A percentile compares a stretch with the other conserved stretches of the same genome.
Conservation (phyloP, 2,888 invertebrate genomes). For the Drosophila lacicola region DNA sequence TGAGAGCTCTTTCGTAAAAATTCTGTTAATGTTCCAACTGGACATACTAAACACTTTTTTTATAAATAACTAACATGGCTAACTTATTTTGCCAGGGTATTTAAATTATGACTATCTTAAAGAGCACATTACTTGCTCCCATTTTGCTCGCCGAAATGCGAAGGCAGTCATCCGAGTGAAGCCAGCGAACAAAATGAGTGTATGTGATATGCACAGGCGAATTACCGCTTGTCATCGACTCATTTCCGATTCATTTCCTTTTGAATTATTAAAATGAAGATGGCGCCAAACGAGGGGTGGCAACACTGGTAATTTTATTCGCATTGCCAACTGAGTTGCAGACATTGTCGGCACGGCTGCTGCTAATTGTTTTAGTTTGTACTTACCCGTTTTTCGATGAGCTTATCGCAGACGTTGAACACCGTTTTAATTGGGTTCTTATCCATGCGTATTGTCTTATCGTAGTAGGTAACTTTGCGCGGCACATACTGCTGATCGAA, state of each 20-base stretch:
- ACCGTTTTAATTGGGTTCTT: constrained; percentile 98
- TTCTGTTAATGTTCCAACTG: neutral
- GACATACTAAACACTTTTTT: neutral
- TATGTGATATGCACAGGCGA: constrained; percentile 52
- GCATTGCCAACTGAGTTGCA: constrained; percentile 7
- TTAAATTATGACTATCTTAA: constrained; percentile 11
- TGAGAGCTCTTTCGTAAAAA: neutral
- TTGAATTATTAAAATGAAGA: constrained; percentile 70
- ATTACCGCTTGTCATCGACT: constrained; percentile 73
- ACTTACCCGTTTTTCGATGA: constrained; percentile 93
- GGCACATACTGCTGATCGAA: constrained; percentile 93
- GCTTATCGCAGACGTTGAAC: constrained; percentile 95
- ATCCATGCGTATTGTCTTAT: constrained; percentile 96
- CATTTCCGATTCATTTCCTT: constrained; percentile 75
- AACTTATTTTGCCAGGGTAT: too few relatives aligned
- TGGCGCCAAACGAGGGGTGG: constrained; percentile 16
- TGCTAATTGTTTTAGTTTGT: neutral
- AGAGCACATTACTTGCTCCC: neutral
- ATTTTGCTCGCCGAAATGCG: constrained; percentile 5
- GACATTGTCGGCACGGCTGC: neutral
- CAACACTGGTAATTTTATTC: constrained; percentile 58
- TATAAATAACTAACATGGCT: too few relatives aligned
- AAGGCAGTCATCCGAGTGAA: constrained; percentile 10
- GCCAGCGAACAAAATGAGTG: constrained; percentile 15
- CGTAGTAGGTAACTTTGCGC: constrained; percentile 93